Base-by-base conservation (phyloP, 2,797 vertebrate genomes). In the Gymnopithys bicolor region DNA sequence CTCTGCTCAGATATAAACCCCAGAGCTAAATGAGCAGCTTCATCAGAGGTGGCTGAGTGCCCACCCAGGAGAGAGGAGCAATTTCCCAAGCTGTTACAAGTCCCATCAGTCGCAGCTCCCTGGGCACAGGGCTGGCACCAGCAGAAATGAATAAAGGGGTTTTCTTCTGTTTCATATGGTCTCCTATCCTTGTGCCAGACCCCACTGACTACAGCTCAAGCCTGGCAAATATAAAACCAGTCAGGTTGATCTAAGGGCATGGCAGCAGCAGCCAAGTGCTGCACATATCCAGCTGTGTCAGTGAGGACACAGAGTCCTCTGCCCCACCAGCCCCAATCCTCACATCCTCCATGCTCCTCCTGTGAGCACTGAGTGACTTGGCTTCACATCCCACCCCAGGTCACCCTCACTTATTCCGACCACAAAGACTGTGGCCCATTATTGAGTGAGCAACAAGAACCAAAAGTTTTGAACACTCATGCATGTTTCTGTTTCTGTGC, bases 141-240 rank as follows among this genome's bases (percentile, higher is more conserved):
- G 52, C 48, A 64, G 55, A 68, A 45, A 41, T 19, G 63, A 28
- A 74, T 21, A 49, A 45, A 75, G 7, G 33, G 4, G 0, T 0
- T 43, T 35, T 37, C 33, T 18, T 1, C 48, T 49, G 3, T 60
- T 75, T n/a, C 55, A 67, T 13, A 0, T 1, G 9, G 16, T 51
- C 13, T 60, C 58, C 33, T 13, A 5, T 18, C 22, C 53, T 51
- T 13, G 23, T 2, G 10, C 0, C 0, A 74, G 33, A 64, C 19
- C 6, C 3, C 3, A 7, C 9, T 1, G 1, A 55, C 23, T 7
- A 7, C 49, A 82, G 10, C 32, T 73, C 22, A 41, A 25, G 46
- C 18, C 49, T 66, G 53, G 25, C 27, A 73, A 76, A 43, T 3
- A 30, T 4, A 35, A 84, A 85, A 77, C 28, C 28, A 41, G 21